phyloP scores from a whole-genome alignment of 2,797 vertebrate genomes.

The Melanogrammus aeglefinus region DNA sequence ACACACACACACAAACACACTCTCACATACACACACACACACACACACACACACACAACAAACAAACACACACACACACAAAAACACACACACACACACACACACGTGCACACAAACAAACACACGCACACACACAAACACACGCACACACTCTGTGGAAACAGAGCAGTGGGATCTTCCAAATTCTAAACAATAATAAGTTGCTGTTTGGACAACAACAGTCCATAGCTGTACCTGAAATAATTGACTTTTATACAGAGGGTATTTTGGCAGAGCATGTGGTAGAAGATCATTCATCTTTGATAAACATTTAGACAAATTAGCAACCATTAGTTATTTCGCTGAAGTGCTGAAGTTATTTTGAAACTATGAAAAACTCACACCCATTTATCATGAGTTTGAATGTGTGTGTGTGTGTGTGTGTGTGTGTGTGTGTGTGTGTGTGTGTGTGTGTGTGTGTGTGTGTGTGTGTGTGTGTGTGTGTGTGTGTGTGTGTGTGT shows the following conservation, averaged over 20 bases:
- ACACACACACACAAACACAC: conserved; percentile 13
- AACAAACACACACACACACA: conserved; percentile 7
- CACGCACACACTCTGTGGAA: conserved; percentile 14
- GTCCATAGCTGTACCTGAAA: neutral
- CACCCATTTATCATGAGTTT: too few relatives aligned
- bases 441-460: too few relatives aligned
- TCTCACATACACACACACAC: conserved; percentile 2
- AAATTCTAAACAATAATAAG: conserved; percentile 24
- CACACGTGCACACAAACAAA: conserved; percentile 11
- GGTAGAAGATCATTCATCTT: neutral
- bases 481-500: neutral
- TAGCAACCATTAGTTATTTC: neutral
- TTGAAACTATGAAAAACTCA: conserved; percentile 36
- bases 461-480: neutral
- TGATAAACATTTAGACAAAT: conserved; percentile 21
- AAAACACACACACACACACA: conserved; percentile 11
- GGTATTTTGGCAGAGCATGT: conserved; percentile 23
- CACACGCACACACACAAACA: conserved; percentile 6
- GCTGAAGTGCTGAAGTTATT: conserved; percentile 13
- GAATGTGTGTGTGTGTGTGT: too few relatives aligned
- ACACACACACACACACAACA: conserved; percentile 12
- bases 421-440: neutral
- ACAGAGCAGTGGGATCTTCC: conserved; percentile 11
- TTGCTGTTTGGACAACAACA: conserved; percentile 15
- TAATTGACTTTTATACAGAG: neutral